Base-by-base conservation (phyloP, 2,888 invertebrate species). In the Drosophila mulleri region DNA sequence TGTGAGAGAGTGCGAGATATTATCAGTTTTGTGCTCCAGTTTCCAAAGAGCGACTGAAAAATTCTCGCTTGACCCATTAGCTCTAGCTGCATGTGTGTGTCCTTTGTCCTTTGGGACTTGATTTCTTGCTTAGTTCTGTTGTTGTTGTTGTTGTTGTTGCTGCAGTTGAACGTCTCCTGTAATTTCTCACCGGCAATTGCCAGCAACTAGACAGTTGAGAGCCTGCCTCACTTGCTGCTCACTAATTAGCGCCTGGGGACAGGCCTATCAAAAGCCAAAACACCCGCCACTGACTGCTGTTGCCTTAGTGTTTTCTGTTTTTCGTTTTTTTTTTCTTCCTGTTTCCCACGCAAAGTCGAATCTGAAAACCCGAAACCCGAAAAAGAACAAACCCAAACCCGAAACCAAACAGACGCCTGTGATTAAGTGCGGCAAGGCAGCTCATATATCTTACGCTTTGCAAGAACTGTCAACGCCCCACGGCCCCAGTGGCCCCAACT, bases 71-170 rank as follows among this genome's bases (percentile, higher is more conserved):
- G 63, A 63, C 68, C 59, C 65, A 60, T 72, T 67, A 58, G 47
- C 29, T 32, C 26, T 47, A 12, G 45, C 9, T 57, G 52, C 58
- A 53, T 67, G 59, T 73, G 60, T 60, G 29, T 20, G 47, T 59
- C 67, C 50, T 77, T 77, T 71, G 74, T 84, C 88, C 88, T 84
- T 73, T 78, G 89, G 84, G 85, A 86, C 82, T 88, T 86, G 89
- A 87, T 87, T 86, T 89, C 57, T 72, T 58, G 70, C 57, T 42
- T 78, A 56, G 50, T 72, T 59, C 45, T 8, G 29, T 54, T 56
- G n/a, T 26, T 47, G 23, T 23, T 23, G 45, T 32, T 32, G 32
- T 70, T 47, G 23, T 23, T 23, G 45, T 32, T 32, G 32, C 68
- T 58, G 70, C 54, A 56, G 66, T 42, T 67, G 77, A 59, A 80